phyloP scores from a whole-genome alignment of 2,113 vertebrate species.

The Cynocephalus volans region DNA sequence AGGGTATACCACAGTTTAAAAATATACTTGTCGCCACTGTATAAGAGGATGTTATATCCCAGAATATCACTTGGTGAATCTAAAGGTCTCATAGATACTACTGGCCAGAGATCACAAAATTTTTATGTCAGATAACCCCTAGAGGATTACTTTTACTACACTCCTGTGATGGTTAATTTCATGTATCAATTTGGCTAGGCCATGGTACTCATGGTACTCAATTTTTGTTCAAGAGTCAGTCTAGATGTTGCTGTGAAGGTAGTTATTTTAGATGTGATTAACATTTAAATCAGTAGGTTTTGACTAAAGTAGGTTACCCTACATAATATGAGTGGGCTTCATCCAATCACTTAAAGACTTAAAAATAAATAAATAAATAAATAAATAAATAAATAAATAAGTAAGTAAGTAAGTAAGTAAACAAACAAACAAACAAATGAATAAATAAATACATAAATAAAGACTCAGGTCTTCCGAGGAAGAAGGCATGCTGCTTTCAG shows the following conservation, averaged over 20 bases:
- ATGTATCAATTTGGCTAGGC: not conserved
- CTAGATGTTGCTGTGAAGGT: not conserved
- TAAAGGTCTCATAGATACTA: not conserved
- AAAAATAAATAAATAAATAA: not conserved
- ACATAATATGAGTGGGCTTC: not conserved
- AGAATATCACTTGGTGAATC: not conserved
- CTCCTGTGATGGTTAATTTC: rapidly evolving
- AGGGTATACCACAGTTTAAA: not conserved
- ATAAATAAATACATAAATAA: too few relatives aligned
- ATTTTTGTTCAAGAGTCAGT: not conserved
- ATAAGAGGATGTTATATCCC: not conserved
- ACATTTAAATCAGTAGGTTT: not conserved
- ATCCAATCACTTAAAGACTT: not conserved
- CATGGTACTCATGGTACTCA: not conserved
- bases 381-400: too few relatives aligned
- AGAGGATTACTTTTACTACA: not conserved
- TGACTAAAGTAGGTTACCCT: not conserved
- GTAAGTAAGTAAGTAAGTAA: too few relatives aligned
- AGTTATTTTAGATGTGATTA: not conserved
- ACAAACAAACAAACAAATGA: too few relatives aligned
- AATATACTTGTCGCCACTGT: not conserved
- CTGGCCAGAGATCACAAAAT: not conserved
- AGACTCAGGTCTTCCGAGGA: not conserved
- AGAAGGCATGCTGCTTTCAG: not conserved
- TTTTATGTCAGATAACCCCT: not conserved